Evolutionary conservation across 2,888 invertebrate genomes (phyloP).

Genomic region (Caenorhabditis wallacei): DNA sequence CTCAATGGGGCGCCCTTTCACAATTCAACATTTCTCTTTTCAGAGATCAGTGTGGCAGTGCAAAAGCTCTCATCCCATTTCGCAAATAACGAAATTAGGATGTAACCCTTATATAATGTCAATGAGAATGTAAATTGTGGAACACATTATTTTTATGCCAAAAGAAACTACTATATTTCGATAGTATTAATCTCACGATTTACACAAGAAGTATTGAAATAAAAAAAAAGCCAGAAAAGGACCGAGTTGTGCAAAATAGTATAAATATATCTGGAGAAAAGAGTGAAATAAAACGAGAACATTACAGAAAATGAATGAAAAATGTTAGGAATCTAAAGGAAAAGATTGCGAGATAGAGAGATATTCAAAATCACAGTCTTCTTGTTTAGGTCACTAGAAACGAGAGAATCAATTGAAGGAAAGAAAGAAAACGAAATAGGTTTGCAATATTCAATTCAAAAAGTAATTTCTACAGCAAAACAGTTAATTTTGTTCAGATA

Average conservation of each 20-base stretch:
- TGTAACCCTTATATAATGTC: neutral
- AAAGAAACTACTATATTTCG: constrained; percentile 14
- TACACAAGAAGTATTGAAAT: constrained; percentile 14
- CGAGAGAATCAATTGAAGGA: neutral
- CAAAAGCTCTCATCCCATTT: neutral
- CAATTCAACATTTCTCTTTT: neutral
- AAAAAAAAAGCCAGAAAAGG: constrained; percentile 2
- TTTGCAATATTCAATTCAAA: neutral
- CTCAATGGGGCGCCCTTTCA: constrained; percentile 17
- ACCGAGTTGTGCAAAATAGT: constrained; percentile 36
- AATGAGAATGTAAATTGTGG: neutral
- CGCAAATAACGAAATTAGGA: neutral
- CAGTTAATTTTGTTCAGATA: constrained; percentile 18
- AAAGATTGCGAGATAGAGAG: neutral
- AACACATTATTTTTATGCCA: constrained; percentile 26
- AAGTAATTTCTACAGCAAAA: neutral
- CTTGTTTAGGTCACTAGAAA: constrained; percentile 8
- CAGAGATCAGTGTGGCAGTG: constrained; percentile 8
- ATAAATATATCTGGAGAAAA: neutral
- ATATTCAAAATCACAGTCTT: constrained; percentile 27
- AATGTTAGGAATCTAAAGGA: constrained; percentile 18
- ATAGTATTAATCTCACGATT: constrained; percentile 25
- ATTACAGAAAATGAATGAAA: constrained; percentile 1
- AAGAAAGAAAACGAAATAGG: constrained; percentile 14
- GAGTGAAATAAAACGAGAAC: constrained; percentile 40